Conservation (phyloP, 2,797 vertebrate genomes). For the Scomberomorus guttatus region DNA sequence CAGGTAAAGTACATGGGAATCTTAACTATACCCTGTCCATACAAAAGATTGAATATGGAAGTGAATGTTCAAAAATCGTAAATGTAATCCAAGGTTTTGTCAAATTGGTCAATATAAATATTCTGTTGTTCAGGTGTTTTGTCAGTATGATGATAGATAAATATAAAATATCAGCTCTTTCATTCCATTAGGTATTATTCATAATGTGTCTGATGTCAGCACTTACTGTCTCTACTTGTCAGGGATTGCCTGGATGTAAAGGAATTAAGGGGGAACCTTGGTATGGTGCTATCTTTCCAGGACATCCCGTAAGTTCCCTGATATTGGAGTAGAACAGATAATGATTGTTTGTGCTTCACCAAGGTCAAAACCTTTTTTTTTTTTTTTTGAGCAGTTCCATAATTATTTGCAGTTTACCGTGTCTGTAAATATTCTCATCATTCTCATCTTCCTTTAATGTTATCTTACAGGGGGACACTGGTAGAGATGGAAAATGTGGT, state of each 20-base stretch:
- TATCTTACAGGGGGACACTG: slow-evolving; percentile 70
- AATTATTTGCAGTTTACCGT: not conserved
- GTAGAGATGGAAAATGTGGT: slow-evolving; percentile 63
- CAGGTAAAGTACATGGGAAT: not conserved
- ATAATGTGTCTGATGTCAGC: not conserved
- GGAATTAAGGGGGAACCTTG: slow-evolving; percentile 78
- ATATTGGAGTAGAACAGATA: not conserved
- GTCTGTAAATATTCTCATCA: not conserved
- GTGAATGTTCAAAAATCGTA: not conserved
- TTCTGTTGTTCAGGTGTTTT: not conserved
- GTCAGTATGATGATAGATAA: not conserved
- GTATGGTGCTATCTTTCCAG: slow-evolving; percentile 17
- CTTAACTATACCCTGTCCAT: too few species aligned
- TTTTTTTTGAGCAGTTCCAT: not conserved
- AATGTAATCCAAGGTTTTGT: not conserved
- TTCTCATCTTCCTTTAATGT: slow-evolving; percentile 2
- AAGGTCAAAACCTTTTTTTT: not conserved
- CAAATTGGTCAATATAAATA: not conserved
- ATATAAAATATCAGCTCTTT: not conserved
- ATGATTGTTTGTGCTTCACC: not conserved
- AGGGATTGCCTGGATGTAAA: slow-evolving; percentile 78
- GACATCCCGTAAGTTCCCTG: slow-evolving; percentile 65
- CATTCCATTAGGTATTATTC: not conserved
- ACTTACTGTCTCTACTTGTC: slow-evolving; percentile 23
- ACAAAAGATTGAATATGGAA: not conserved